Conservation (phyloP, 2,888 invertebrate species). For the Girardia tigrina region DNA sequence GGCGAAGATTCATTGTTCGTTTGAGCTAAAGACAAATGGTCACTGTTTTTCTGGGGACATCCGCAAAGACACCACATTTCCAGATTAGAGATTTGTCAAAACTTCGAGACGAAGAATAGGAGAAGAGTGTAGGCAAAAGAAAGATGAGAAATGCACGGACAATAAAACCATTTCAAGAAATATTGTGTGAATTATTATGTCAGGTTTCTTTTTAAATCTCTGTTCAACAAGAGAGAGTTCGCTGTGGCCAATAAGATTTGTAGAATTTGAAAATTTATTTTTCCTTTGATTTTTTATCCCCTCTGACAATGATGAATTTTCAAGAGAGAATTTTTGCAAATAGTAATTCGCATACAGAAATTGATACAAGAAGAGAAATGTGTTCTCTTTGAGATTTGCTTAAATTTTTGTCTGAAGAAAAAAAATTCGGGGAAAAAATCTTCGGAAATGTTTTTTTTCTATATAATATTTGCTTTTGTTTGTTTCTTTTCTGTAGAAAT, state of each 20-base stretch:
- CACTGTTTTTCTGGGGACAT: neutral
- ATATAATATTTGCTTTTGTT: too few species aligned
- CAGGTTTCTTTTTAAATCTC: neutral
- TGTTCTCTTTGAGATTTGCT: too few species aligned
- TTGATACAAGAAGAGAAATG: conserved; percentile 6
- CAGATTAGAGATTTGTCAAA: neutral
- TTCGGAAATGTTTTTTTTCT: too few species aligned
- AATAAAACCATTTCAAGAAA: neutral
- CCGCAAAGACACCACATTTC: conserved; percentile 11
- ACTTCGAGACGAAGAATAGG: neutral
- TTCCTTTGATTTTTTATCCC: conserved; percentile 11
- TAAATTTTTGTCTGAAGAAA: too few species aligned
- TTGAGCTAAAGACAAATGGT: neutral
- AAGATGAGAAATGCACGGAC: neutral
- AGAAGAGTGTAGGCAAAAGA: neutral
- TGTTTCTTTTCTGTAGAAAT: too few species aligned
- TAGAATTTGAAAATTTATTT: neutral
- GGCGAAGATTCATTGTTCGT: neutral
- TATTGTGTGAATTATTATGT: neutral
- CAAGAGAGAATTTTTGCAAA: conserved; percentile 17
- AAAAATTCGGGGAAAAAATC: too few species aligned
- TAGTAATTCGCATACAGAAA: neutral
- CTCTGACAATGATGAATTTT: conserved; percentile 12
- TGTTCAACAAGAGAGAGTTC: neutral
- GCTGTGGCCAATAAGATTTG: neutral